These are phyloP conservation scores for Prochilodus magdalenae DNA, from an alignment of 2,113 vertebrate species.

Conservation along the genomic window DNA sequence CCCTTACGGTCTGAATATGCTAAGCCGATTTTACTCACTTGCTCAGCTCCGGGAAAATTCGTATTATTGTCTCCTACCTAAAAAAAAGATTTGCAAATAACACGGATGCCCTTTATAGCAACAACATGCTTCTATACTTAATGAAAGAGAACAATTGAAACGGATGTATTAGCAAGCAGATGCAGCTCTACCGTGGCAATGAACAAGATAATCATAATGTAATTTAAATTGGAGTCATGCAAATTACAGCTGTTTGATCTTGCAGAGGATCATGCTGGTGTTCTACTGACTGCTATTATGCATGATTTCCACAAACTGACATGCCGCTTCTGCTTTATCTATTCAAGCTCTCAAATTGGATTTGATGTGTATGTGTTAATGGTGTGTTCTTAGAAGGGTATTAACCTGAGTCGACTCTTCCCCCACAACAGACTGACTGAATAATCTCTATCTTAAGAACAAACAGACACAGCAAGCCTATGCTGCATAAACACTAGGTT, in stretches of 20 bases:
- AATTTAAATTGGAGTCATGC: not conserved
- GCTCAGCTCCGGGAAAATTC: not conserved
- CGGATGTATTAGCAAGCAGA: not conserved
- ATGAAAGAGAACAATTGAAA: not conserved
- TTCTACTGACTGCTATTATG: not conserved
- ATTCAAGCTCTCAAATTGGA: not conserved
- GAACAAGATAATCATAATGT: not conserved
- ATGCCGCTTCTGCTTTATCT: not conserved
- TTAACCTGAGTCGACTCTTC: not conserved
- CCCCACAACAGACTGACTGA: not conserved
- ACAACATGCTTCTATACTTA: not conserved
- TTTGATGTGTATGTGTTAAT: constrained; percentile 10
- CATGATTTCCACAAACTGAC: not conserved
- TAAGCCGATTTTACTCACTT: not conserved
- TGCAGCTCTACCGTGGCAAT: not conserved
- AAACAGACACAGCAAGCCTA: not conserved
- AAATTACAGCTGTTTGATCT: not conserved
- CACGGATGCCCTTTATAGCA: not conserved
- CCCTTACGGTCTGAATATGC: not conserved
- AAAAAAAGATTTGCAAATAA: not conserved
- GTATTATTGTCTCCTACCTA: not conserved
- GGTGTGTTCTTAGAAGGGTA: not conserved
- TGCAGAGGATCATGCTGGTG: not conserved
- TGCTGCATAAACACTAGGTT: not conserved
- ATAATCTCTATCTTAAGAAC: not conserved